phyloP scores from a whole-genome alignment of 2,113 vertebrate genomes.

The Stegostoma tigrinum region DNA sequence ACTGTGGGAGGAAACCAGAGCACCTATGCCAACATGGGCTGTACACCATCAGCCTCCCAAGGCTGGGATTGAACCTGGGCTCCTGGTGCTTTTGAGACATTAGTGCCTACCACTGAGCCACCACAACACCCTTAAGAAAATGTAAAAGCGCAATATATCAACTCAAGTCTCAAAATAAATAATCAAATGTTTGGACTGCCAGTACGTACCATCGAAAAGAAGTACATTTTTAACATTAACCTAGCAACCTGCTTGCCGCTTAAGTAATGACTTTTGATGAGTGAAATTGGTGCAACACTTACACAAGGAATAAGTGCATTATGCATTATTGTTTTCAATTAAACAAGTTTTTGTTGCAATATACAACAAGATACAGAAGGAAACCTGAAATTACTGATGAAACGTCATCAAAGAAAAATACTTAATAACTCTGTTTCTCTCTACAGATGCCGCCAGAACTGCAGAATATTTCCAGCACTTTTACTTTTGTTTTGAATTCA shows the following conservation, averaged over 20 bases:
- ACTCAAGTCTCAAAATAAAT: neutral
- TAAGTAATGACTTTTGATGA: neutral
- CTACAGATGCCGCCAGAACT: too few species aligned
- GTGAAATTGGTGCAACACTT: neutral
- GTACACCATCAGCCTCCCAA: too few species aligned
- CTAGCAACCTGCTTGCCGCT: neutral
- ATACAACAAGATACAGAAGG: neutral
- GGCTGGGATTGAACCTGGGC: too few species aligned
- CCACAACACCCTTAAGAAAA: too few species aligned
- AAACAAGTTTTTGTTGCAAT: neutral
- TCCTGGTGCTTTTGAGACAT: too few species aligned
- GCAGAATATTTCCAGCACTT: too few species aligned
- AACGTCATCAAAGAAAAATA: too few species aligned
- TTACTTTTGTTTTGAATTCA: too few species aligned
- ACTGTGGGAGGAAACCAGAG: too few species aligned
- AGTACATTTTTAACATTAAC: neutral
- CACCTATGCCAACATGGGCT: too few species aligned
- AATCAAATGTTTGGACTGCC: neutral
- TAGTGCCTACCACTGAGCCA: too few species aligned
- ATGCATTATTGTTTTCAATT: neutral
- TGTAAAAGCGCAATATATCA: neutral
- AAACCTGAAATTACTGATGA: neutral
- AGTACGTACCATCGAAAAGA: neutral
- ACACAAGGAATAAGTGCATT: neutral
- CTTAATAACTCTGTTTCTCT: too few species aligned